phyloP scores from a whole-genome alignment of 2,888 invertebrate genomes.

The Tyria jacobaeae region DNA sequence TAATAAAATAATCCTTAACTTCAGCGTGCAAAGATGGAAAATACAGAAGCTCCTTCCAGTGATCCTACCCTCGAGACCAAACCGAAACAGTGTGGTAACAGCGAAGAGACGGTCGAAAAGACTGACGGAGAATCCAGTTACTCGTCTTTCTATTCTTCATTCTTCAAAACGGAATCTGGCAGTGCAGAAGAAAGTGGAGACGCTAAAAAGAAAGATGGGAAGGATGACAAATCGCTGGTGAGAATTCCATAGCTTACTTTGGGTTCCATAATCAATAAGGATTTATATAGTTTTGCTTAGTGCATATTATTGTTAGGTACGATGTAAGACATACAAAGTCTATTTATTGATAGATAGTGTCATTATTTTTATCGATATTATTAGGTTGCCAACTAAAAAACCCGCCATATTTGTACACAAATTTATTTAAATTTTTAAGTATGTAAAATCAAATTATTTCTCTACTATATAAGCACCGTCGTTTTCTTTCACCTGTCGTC shows the following conservation, averaged over 20 bases:
- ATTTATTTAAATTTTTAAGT: too few species aligned
- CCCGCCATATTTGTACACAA: too few species aligned
- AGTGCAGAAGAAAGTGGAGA: constrained; percentile 73
- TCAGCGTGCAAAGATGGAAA: constrained; percentile 56
- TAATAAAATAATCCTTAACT: constrained; percentile 18
- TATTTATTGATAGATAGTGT: too few species aligned
- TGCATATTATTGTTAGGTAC: too few species aligned
- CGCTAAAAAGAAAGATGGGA: constrained; percentile 49
- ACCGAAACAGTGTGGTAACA: constrained; percentile 33
- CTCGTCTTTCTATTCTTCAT: constrained; percentile 90
- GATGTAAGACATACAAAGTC: too few species aligned
- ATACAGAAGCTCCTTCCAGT: constrained; percentile 21
- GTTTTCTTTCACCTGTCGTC: too few species aligned
- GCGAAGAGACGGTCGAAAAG: constrained; percentile 60
- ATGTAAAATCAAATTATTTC: too few species aligned
- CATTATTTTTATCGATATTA: too few species aligned
- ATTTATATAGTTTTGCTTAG: too few species aligned
- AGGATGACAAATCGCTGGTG: constrained; percentile 34
- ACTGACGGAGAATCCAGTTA: constrained; percentile 86
- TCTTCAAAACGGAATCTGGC: constrained; percentile 88
- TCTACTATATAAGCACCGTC: too few species aligned
- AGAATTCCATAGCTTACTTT: constrained; percentile 13
- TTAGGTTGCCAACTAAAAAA: too few species aligned
- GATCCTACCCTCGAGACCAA: constrained; percentile 22
- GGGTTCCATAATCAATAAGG: constrained; percentile 33